Evolutionary conservation across 2,113 vertebrate species (phyloP).

Genomic region (Gadus chalcogrammus): DNA sequence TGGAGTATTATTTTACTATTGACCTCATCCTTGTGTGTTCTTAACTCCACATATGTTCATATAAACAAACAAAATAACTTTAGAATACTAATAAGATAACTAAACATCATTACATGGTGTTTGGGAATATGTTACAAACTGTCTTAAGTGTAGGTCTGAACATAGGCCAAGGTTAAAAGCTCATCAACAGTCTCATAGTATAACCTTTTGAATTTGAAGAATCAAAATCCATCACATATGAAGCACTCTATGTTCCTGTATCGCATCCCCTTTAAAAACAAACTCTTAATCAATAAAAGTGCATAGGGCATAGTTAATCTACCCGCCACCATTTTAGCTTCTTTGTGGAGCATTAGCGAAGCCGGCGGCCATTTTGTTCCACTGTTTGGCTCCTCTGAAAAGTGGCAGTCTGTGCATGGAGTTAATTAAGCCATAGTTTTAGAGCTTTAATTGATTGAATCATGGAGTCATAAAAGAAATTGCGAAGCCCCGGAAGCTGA

Average conservation of each 20-base stretch:
- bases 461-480: slow-evolving; percentile 68
- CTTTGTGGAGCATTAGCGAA: slow-evolving; percentile 47
- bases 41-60: slow-evolving; percentile 16
- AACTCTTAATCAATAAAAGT: slow-evolving; percentile 56
- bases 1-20: slow-evolving; percentile 50
- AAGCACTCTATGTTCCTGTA: slow-evolving; percentile 44
- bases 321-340: slow-evolving; percentile 60
- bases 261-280: slow-evolving; percentile 42
- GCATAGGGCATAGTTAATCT: slow-evolving; percentile 48
- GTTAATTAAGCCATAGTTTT: slow-evolving; percentile 73
- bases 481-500: slow-evolving; percentile 63
- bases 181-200: slow-evolving; percentile 31
- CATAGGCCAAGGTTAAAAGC: slow-evolving; percentile 51
- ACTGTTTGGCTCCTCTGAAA: slow-evolving; percentile 49
- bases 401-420: slow-evolving; percentile 59
- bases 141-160: slow-evolving; percentile 25
- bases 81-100: too few species aligned
- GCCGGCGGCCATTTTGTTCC: slow-evolving; percentile 68
- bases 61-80: background rate
- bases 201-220: slow-evolving; percentile 11
- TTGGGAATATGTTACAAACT: slow-evolving; percentile 37
- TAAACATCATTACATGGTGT: slow-evolving; percentile 2
- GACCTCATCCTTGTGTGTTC: slow-evolving; percentile 17
- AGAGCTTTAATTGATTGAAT: slow-evolving; percentile 71
- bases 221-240: slow-evolving; percentile 7